Evolutionary conservation across 2,113 vertebrate genomes (phyloP).

Genomic region (Artemisiospiza belli): DNA sequence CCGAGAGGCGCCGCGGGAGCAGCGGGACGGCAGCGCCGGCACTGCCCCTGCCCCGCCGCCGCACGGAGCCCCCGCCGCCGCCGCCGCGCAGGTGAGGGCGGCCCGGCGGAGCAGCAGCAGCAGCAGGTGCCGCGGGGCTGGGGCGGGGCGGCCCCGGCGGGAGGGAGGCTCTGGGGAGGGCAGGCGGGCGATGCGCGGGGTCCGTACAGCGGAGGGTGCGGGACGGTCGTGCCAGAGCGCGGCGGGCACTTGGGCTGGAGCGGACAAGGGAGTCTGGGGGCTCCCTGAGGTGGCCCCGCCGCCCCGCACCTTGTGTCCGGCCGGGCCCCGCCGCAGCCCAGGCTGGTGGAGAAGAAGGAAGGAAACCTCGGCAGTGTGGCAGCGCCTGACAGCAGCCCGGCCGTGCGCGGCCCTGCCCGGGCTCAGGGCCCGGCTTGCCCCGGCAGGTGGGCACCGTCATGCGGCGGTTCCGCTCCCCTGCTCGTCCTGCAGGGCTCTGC

Average conservation of each 20-base stretch:
- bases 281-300: not conserved
- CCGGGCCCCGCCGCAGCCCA: not conserved
- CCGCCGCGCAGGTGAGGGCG: not conserved
- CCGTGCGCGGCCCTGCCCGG: not conserved
- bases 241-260: fast-evolving
- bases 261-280: fast-evolving
- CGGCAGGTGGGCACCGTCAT: not conserved
- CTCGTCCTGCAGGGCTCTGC: not conserved
- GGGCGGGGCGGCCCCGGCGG: not conserved
- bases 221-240: not conserved
- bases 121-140: not conserved
- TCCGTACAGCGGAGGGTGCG: not conserved
- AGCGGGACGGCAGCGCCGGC: not conserved
- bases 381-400: not conserved
- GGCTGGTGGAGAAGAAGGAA: not conserved
- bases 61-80: not conserved
- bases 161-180: not conserved
- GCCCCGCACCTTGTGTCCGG: not conserved
- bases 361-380: not conserved
- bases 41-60: not conserved
- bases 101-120: not conserved
- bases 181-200: not conserved
- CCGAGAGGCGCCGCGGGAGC: not conserved
- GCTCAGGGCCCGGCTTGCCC: not conserved
- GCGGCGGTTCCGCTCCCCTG: not conserved